Conservation (phyloP, 1,140 invertebrate genomes). For the Palaemon carinicauda region DNA sequence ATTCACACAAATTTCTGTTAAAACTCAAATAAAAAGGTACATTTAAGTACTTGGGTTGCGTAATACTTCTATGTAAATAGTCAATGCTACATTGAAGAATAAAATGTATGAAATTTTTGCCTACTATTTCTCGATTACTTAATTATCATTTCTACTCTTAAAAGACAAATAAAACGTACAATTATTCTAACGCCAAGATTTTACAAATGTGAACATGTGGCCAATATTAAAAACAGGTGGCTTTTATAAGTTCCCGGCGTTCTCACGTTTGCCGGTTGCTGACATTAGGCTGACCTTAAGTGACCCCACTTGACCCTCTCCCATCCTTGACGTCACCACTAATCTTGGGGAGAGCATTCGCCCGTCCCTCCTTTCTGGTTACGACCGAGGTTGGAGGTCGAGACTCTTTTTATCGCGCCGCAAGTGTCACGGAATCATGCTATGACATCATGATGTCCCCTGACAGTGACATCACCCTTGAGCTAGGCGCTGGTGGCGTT, state of each 20-base stretch:
- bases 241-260: not conserved
- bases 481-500: too few species aligned
- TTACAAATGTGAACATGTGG: not conserved
- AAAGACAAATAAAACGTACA: too few species aligned
- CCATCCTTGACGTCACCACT: not conserved
- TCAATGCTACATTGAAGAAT: too few species aligned
- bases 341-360: not conserved
- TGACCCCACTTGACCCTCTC: not conserved
- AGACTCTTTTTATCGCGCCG: not conserved
- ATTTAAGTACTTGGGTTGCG: too few species aligned
- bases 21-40: too few species aligned
- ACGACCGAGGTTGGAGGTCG: not conserved
- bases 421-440: constrained; percentile 1
- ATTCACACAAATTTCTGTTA: too few species aligned
- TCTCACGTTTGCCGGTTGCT: not conserved
- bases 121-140: too few species aligned
- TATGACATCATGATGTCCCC: not conserved
- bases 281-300: not conserved
- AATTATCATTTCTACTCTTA: too few species aligned
- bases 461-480: not conserved
- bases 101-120: too few species aligned
- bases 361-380: not conserved
- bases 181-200: too few species aligned
- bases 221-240: not conserved
- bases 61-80: too few species aligned